A percentile compares a stretch with the other conserved stretches of the same genome.
These are phyloP conservation scores for Corvus moneduloides DNA, from an alignment of 2,113 vertebrate genomes.

Conservation along the genomic window DNA sequence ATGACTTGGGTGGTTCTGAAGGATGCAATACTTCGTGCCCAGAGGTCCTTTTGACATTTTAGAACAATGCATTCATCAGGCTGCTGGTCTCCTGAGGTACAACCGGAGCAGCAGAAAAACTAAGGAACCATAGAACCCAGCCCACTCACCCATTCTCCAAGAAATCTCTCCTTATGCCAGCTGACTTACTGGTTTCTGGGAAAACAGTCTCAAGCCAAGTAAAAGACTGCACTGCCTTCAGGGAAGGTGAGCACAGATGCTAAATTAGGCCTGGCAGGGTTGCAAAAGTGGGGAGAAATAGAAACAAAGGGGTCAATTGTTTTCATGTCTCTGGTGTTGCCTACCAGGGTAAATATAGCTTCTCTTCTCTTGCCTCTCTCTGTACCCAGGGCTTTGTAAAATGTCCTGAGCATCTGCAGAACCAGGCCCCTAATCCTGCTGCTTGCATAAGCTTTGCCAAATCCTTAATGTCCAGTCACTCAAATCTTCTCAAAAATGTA, in stretches of 20 bases:
- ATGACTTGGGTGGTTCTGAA: constrained; percentile 38
- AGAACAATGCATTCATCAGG: constrained; percentile 42
- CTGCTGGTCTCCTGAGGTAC: constrained; percentile 23
- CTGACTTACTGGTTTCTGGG: constrained; percentile 9
- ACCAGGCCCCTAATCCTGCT: not conserved
- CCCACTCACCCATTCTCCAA: not conserved
- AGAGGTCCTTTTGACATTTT: constrained; percentile 51
- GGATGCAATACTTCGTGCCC: not conserved
- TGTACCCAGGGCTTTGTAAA: not conserved
- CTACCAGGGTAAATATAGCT: constrained; percentile 35
- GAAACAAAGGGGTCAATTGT: constrained; percentile 63
- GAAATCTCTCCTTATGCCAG: not conserved
- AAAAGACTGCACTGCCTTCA: constrained; percentile 7
- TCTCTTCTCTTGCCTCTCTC: not conserved
- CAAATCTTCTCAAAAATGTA: not conserved
- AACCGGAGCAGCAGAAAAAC: not conserved
- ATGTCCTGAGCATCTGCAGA: not conserved
- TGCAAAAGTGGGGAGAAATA: constrained; percentile 46
- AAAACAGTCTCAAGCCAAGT: constrained; percentile 13
- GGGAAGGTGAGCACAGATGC: constrained; percentile 32
- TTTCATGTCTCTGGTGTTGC: constrained; percentile 19
- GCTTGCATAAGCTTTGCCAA: not conserved
- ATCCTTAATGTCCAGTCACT: not conserved
- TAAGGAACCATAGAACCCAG: not conserved
- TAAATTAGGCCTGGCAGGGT: constrained; percentile 51